Conservation (phyloP, 2,888 invertebrate genomes). For the Agriotes lineatus region DNA sequence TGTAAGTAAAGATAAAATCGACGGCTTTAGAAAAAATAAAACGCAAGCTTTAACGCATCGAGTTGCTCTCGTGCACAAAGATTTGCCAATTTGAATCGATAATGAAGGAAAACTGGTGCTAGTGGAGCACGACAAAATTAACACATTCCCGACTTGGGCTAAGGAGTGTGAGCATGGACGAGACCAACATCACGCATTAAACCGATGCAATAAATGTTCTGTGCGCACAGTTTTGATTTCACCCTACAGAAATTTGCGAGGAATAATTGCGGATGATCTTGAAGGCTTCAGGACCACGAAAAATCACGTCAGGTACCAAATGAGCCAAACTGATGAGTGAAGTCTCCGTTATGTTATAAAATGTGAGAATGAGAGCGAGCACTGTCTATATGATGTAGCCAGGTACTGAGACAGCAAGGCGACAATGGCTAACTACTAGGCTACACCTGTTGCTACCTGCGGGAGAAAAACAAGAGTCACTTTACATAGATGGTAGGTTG, state of each 20-base stretch:
- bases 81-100: too few relatives aligned
- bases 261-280: slow-evolving; percentile 28
- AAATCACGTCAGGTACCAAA: slow-evolving; percentile 56
- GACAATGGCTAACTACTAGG: slow-evolving; percentile 65
- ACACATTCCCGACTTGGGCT: too few relatives aligned
- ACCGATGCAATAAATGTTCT: slow-evolving; percentile 24
- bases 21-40: not conserved
- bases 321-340: slow-evolving; percentile 53
- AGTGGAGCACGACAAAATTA: too few relatives aligned
- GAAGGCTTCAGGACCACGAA: slow-evolving; percentile 48
- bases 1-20: not conserved
- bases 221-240: slow-evolving; percentile 39
- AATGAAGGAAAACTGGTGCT: too few relatives aligned
- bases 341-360: slow-evolving; percentile 50
- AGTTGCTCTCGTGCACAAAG: slow-evolving; percentile 20
- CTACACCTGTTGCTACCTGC: slow-evolving; percentile 64
- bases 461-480: slow-evolving; percentile 7
- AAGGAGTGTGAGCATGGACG: slow-evolving; percentile 8
- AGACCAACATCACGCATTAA: slow-evolving; percentile 33
- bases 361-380: slow-evolving; percentile 53
- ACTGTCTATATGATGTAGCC: slow-evolving; percentile 56
- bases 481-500: not conserved
- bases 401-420: slow-evolving; percentile 66
- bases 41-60: slow-evolving; percentile 6
- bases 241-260: slow-evolving; percentile 37